Conservation (phyloP, 2,888 invertebrate species). For the Noctua fimbriata region DNA sequence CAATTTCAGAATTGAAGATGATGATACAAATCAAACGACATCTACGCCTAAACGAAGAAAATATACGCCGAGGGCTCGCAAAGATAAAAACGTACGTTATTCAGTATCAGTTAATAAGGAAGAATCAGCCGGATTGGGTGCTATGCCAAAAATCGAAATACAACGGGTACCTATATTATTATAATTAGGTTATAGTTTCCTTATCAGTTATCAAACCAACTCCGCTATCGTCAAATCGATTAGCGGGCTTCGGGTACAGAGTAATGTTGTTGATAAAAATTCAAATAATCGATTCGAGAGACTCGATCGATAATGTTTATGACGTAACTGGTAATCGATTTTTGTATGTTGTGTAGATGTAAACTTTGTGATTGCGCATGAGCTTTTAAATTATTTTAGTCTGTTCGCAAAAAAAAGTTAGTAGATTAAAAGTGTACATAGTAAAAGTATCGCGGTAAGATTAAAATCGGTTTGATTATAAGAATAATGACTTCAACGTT, state of each 20-base stretch:
- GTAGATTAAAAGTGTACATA: neutral
- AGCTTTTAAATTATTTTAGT: constrained; percentile 13
- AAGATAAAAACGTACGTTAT: constrained; percentile 85
- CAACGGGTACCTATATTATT: constrained; percentile 83
- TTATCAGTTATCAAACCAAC: constrained; percentile 62
- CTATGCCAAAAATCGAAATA: constrained; percentile 83
- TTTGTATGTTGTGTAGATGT: constrained; percentile 40
- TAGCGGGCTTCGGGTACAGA: constrained; percentile 47
- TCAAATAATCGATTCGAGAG: constrained; percentile 55
- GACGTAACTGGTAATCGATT: constrained; percentile 57
- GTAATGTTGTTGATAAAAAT: constrained; percentile 40
- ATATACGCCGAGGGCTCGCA: constrained; percentile 74
- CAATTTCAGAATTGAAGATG: constrained; percentile 74
- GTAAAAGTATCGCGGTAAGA: constrained; percentile 14
- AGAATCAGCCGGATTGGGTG: constrained; percentile 69
- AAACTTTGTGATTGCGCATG: constrained; percentile 34
- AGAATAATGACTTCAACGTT: constrained; percentile 10
- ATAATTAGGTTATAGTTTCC: constrained; percentile 68
- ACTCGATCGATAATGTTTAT: constrained; percentile 57
- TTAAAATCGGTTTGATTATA: constrained; percentile 3
- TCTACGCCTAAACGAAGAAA: constrained; percentile 77
- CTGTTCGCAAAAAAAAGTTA: neutral
- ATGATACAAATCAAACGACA: constrained; percentile 73
- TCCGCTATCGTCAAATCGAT: constrained; percentile 50
- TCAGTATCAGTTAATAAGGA: constrained; percentile 82